Conservation (phyloP, 2,113 vertebrate genomes). For the Sapayoa aenigma region DNA sequence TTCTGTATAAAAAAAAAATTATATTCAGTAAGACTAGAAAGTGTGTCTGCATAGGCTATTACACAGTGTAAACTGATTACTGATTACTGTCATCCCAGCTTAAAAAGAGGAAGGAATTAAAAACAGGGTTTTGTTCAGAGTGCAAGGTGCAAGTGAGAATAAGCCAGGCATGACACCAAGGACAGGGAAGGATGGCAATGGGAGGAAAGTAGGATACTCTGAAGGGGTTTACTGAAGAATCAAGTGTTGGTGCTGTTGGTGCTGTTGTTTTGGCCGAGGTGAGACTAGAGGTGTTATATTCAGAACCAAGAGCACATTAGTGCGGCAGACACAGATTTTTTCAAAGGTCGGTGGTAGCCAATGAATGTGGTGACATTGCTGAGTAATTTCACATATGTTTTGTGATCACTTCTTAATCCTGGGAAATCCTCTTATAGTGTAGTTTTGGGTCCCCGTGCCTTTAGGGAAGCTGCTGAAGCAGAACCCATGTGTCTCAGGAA, state of each 20-base stretch:
- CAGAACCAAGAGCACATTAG: background rate
- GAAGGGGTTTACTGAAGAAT: background rate
- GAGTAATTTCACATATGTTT: background rate
- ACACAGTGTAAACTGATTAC: background rate
- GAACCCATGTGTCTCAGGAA: background rate
- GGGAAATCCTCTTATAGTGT: background rate
- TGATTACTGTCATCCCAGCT: background rate
- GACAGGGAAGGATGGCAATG: background rate
- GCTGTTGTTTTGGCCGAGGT: background rate
- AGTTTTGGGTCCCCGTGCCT: background rate
- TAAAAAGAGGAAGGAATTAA: background rate
- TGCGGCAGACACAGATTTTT: background rate
- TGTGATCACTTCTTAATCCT: background rate
- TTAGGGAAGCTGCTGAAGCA: background rate
- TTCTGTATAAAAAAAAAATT: background rate
- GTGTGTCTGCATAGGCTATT: background rate
- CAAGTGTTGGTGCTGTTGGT: background rate
- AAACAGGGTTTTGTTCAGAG: background rate
- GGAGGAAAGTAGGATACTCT: background rate
- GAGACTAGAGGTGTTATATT: background rate
- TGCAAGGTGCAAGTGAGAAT: background rate
- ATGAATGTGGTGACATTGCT: background rate
- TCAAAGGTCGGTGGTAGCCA: background rate
- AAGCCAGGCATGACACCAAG: background rate
- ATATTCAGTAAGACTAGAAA: background rate